Evolutionary conservation across 1,140 invertebrate genomes (phyloP).

Genomic region (Pseudomyrmex cubaensis): DNA sequence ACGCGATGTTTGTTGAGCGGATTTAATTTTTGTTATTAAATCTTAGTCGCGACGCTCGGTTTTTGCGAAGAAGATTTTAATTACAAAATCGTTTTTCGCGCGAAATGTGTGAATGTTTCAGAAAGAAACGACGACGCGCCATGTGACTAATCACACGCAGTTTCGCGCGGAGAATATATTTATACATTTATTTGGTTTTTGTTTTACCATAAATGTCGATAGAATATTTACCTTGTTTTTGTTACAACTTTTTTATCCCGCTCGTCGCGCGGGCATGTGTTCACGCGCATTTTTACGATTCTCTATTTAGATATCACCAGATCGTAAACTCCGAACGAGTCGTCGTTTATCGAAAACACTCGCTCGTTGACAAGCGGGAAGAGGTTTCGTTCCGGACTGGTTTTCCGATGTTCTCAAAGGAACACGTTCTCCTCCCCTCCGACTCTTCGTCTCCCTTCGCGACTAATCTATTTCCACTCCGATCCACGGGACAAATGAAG

Average conservation of each 20-base stretch:
- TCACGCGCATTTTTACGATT: too few species aligned
- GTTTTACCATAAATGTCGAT: neutral
- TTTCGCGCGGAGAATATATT: neutral
- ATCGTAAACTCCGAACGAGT: slow-evolving; percentile 46
- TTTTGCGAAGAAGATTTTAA: neutral
- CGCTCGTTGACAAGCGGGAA: slow-evolving; percentile 14
- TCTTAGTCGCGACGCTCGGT: neutral
- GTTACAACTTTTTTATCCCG: slow-evolving; percentile 28
- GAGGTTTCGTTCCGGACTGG: slow-evolving; percentile 66
- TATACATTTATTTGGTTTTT: neutral
- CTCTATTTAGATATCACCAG: slow-evolving; percentile 9
- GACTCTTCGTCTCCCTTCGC: neutral
- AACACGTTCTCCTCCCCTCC: slow-evolving; percentile 16
- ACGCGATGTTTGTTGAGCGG: slow-evolving; percentile 1
- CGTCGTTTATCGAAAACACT: slow-evolving; percentile 50
- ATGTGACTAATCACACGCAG: neutral
- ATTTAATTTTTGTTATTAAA: slow-evolving; percentile 39
- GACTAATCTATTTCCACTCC: slow-evolving; percentile 9
- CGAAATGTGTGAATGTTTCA: neutral
- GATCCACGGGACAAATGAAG: slow-evolving; percentile 41
- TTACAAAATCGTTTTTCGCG: slow-evolving; percentile 26
- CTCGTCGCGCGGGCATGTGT: neutral
- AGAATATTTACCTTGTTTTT: neutral
- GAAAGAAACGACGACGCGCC: neutral
- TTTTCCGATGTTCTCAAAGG: slow-evolving; percentile 68